phyloP scores from a whole-genome alignment of 2,113 vertebrate species.

The Apeltes quadracus region DNA sequence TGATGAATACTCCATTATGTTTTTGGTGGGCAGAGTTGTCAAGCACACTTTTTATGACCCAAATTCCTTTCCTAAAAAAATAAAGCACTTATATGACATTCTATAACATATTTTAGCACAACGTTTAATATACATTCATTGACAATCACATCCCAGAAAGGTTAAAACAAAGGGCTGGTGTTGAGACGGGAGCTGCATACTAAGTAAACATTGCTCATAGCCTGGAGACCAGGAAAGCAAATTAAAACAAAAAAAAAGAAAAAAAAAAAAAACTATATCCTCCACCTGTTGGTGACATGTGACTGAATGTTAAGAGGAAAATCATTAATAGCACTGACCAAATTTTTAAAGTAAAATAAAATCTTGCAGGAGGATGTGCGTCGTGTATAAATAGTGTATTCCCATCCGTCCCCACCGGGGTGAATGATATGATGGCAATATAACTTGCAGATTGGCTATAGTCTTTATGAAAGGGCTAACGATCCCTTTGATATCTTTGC shows the following conservation, averaged over 20 bases:
- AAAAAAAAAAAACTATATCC: no score
- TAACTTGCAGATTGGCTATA: background rate
- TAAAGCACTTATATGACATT: conserved; percentile 4
- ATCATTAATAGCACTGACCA: background rate
- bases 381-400: background rate
- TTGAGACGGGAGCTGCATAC: background rate
- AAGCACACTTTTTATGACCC: background rate
- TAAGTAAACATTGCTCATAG: background rate
- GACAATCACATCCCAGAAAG: background rate
- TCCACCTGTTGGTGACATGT: background rate
- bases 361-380: background rate
- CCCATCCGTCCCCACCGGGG: background rate
- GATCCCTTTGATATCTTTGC: background rate
- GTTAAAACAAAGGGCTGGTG: background rate
- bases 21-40: background rate
- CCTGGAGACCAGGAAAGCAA: background rate
- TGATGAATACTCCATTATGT: conserved; percentile 16
- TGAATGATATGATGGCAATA: background rate
- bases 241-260: no score
- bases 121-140: background rate
- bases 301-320: background rate
- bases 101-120: conserved; percentile 20
- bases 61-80: background rate
- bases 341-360: background rate
- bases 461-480: background rate